These are phyloP conservation scores for Heterodera schachtii DNA, from an alignment of 1,140 invertebrate species.

Conservation along the genomic window DNA sequence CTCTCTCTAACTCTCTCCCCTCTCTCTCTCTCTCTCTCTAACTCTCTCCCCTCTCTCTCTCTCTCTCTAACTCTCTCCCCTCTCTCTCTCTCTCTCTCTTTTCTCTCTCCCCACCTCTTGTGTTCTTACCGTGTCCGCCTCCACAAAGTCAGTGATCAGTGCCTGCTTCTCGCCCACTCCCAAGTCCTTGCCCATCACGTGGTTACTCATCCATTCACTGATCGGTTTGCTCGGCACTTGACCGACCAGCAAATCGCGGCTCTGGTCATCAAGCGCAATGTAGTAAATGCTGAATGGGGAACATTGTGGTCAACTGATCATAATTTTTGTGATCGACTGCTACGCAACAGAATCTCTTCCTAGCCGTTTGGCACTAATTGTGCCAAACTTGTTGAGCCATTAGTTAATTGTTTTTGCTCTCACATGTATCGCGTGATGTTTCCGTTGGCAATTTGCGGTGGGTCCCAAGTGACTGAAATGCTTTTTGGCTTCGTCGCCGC, in stretches of 20 bases:
- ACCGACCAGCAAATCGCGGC: slow-evolving; percentile 47
- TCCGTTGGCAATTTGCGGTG: slow-evolving; percentile 62
- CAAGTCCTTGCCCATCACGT: slow-evolving; percentile 53
- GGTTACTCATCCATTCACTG: slow-evolving; percentile 56
- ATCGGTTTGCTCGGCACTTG: slow-evolving; percentile 62
- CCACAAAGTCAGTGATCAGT: slow-evolving; percentile 56
- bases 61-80: too few relatives aligned
- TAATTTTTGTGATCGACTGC: too few relatives aligned
- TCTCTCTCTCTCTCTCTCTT: too few relatives aligned
- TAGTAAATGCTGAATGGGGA: slow-evolving; percentile 51
- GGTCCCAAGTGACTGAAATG: slow-evolving; percentile 59
- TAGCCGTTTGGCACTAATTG: background rate
- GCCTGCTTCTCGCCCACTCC: slow-evolving; percentile 59
- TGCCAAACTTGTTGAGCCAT: too few relatives aligned
- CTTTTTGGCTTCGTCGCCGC: slow-evolving; percentile 57
- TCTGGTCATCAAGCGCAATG: slow-evolving; percentile 63
- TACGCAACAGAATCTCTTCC: too few relatives aligned
- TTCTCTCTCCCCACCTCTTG: background rate
- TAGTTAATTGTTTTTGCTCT: background rate
- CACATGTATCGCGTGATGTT: slow-evolving; percentile 62
- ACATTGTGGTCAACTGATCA: too few relatives aligned
- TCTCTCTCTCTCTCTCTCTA: too few relatives aligned
- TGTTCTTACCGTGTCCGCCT: slow-evolving; percentile 35
- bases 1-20: background rate
- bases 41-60: too few relatives aligned